Base-by-base conservation (phyloP, 2,797 vertebrate genomes). In the Zalophus californianus region DNA sequence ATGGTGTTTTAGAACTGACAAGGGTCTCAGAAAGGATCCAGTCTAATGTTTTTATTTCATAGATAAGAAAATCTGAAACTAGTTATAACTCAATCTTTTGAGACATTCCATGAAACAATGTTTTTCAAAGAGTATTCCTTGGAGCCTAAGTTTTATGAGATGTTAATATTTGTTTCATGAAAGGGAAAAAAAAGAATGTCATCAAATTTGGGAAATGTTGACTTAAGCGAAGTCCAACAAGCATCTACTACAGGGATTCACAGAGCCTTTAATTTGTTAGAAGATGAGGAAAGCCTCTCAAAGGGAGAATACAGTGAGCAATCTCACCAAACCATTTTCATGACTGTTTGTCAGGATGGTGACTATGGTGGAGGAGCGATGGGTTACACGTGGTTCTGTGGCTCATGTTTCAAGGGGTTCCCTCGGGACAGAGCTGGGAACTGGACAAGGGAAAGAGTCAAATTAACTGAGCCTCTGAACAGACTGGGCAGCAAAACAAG, bases 11-110 rank as follows among this genome's bases (percentile, higher is more conserved):
- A 35, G 35, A 86, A 41, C 27, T 89, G 16, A 38, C 13, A 15
- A 14, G 44, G 8, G 50, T 29, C 32, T 73, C 73, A 68, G 54
- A 86, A 91, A 78, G 35, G 5, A 77, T 56, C 16, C 44, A 50
- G 32, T 75, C 27, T 85, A 68, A 35, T 58, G 68, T 86, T 50
- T 83, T 62, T 52, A 87, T 58, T 75, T 20, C 54, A 23, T 6
- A 70, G 35, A 94, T 72, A 72, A 96, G 41, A 86, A 96, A 93
- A 75, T 15, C 5, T 86, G 23, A 29, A 94, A 21, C 25, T 20
- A 66, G 35, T 91, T 86, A 54, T 48, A 94, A 88, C 20, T 72
- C 32, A 68, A 73, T 35, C 54, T 91, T 91, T 2, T 84, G 41
- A 96, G 60, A 64, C 11, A 83, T 16, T 62, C 16, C 32, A 44